Evolutionary conservation across 2,888 invertebrate species (phyloP).

Genomic region (Ornithoptera priamus): DNA sequence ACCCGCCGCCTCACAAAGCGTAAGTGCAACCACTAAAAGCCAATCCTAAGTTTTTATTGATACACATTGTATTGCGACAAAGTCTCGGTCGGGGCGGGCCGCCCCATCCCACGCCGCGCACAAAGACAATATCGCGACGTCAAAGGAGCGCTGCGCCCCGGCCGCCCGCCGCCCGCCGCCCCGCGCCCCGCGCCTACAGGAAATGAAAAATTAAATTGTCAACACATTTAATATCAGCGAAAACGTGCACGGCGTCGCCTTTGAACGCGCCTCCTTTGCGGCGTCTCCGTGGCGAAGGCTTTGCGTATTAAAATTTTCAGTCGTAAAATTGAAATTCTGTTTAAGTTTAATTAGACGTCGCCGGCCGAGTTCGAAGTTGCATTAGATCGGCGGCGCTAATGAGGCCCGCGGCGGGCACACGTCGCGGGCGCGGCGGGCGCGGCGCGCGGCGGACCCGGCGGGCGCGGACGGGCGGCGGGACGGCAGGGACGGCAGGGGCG

Average conservation of each 20-base stretch:
- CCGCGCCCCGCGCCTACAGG: constrained; percentile 59
- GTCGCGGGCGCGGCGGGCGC: constrained; percentile 57
- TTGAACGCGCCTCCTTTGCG: constrained; percentile 74
- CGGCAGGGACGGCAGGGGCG: constrained; percentile 35
- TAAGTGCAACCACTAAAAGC: constrained; percentile 81
- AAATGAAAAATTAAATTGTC: constrained; percentile 81
- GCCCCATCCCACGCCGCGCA: constrained; percentile 74
- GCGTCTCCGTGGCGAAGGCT: constrained; percentile 66
- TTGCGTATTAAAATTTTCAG: constrained; percentile 76
- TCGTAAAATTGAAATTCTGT: constrained; percentile 77
- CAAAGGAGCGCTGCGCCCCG: constrained; percentile 71
- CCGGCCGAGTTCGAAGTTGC: constrained; percentile 72
- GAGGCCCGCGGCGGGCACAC: constrained; percentile 75
- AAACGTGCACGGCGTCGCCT: constrained; percentile 78
- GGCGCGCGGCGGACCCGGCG: constrained; percentile 26
- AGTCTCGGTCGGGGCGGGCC: constrained; percentile 75
- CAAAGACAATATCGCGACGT: constrained; percentile 81
- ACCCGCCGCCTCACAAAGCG: constrained; percentile 79
- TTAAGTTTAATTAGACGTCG: constrained; percentile 76
- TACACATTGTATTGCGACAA: constrained; percentile 81
- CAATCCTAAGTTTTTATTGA: constrained; percentile 81
- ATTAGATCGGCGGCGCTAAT: constrained; percentile 78
- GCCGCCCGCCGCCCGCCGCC: constrained; percentile 49
- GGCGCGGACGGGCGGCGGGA: constrained; percentile 35
- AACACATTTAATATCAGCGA: constrained; percentile 81